These are phyloP conservation scores for Rhinolophus ferrumequinum DNA, from an alignment of 2,113 vertebrate species.

Conservation along the genomic window DNA sequence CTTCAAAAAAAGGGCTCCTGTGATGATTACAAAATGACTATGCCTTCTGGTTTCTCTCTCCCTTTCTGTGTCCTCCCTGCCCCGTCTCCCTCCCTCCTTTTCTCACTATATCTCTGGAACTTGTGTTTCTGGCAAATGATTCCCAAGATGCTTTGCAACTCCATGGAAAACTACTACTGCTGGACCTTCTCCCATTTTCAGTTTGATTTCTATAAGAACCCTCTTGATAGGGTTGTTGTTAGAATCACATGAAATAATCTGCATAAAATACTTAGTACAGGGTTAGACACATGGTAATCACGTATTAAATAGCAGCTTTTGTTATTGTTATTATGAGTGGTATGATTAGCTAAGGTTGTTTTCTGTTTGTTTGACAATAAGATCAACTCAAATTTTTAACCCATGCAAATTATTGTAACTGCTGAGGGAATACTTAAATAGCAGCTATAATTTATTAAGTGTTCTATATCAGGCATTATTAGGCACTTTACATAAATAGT, in stretches of 20 bases:
- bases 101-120: not conserved
- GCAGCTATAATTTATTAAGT: not conserved
- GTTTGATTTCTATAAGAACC: not conserved
- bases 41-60: not conserved
- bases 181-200: not conserved
- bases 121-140: not conserved
- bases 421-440: not conserved
- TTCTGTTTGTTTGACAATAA: not conserved
- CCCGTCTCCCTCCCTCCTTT: not conserved
- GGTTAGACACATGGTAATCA: not conserved
- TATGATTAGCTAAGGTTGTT: not conserved
- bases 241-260: conserved; percentile 6
- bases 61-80: not conserved
- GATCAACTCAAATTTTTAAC: not conserved
- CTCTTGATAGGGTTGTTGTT: not conserved
- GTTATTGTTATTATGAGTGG: not conserved
- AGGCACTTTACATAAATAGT: not conserved
- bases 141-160: conserved; percentile 1
- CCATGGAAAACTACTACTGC: not conserved
- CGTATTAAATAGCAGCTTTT: not conserved
- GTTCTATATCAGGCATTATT: not conserved
- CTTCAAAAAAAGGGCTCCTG: not conserved
- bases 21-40: not conserved
- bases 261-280: not conserved
- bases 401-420: not conserved